Percentiles rank a stretch among this genome's conserved stretches.
phyloP scores from a whole-genome alignment of 2,888 invertebrate genomes.

The Lingula anatina region DNA sequence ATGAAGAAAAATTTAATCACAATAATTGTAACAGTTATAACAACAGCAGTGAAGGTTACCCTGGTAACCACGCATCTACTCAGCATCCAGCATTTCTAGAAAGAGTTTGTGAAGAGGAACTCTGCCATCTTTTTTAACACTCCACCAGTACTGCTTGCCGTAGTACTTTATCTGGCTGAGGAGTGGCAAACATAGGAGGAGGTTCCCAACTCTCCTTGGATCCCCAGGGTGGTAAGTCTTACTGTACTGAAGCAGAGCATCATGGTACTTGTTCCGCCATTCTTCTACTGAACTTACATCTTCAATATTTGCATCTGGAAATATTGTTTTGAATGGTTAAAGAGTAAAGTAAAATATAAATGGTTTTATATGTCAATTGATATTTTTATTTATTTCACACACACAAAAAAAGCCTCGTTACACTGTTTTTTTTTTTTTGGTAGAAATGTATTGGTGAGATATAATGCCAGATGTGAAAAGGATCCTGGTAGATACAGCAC shows the following conservation, averaged over 20 bases:
- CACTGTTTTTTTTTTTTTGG: no score
- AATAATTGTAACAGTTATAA: no score
- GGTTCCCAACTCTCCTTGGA: slow-evolving; percentile 69
- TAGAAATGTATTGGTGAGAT: no score
- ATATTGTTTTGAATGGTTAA: no score
- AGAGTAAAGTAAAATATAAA: neutral
- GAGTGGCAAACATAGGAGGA: slow-evolving; percentile 81
- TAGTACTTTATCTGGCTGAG: slow-evolving; percentile 85
- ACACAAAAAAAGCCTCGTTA: no score
- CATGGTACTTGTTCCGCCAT: slow-evolving; percentile 81
- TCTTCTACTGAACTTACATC: slow-evolving; percentile 84
- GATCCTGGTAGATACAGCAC: no score
- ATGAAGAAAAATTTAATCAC: no score
- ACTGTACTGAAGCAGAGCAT: slow-evolving; percentile 82
- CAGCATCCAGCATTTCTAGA: slow-evolving; percentile 84
- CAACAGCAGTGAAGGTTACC: no score
- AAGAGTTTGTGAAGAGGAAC: slow-evolving; percentile 95
- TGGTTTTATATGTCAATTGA: neutral
- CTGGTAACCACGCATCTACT: no score
- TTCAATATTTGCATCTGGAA: slow-evolving; percentile 80
- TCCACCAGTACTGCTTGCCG: slow-evolving; percentile 85
- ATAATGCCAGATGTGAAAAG: no score
- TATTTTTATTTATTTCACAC: neutral
- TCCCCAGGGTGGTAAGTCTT: slow-evolving; percentile 57
- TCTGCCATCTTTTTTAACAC: slow-evolving; percentile 78